Base-by-base conservation (phyloP, 2,888 invertebrate species). In the Fragum whitleyi region DNA sequence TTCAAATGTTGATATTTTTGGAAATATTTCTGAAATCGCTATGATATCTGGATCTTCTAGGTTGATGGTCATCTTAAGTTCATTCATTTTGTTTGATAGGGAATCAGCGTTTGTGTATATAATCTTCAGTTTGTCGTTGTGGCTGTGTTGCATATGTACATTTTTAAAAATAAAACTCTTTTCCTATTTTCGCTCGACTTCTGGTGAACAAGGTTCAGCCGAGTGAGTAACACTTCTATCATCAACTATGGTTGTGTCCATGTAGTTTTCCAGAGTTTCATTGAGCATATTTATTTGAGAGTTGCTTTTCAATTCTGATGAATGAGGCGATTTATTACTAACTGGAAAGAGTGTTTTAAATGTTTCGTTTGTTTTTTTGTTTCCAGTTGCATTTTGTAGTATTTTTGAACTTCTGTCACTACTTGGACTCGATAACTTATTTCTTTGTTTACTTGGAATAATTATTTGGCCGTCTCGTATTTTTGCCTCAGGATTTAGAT, bases 171-270 rank as follows among this genome's bases (percentile, higher is more conserved):
- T n/a, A n/a, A n/a, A n/a, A n/a, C n/a, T 53, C 9, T 53, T 21
- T 5, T 21, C 53, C 53, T 53, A 53, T n/a, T 11, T 19, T 19
- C 53, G 19, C 6, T 53, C 21, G 6, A 53, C 9, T 7, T 53
- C 53, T n/a, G 53, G 53, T n/a, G 53, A 53, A n/a, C n/a, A 11
- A 11, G 53, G 53, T 19, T 11, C 53, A 6, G 53, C 6, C 7
- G 21, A 6, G 19, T 11, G n/a, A 53, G 21, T 11, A n/a, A n/a
- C 21, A 11, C 9, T 53, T 16, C 6, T 6, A 53, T 16, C n/a
- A 53, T 53, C 53, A 11, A 6, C 21, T 53, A 53, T 53, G 21
- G 53, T 53, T 53, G 53, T n/a, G 26, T 57, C 57, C 57, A 57
- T 57, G 3, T 23, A 57, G 14, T 57, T 57, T 19, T 14, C 23